Evolutionary conservation across 2,888 invertebrate genomes (phyloP), one percentile per base, ranked within the genome.

Genomic region (Xylophagus ater): DNA sequence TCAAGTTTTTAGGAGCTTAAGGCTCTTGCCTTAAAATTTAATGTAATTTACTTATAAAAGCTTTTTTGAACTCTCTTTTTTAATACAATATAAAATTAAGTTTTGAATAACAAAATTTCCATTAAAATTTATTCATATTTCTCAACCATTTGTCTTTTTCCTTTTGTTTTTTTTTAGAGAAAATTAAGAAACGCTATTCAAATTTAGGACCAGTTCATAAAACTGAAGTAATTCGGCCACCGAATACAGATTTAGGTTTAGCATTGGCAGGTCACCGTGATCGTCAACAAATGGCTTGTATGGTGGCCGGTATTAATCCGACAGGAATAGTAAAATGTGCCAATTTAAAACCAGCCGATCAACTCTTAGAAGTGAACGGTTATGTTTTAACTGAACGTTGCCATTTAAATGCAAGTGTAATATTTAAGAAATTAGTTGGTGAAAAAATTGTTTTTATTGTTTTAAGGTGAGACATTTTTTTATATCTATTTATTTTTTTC

Each of bases 341-440:
- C 5, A 77, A 81, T 6, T 75, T 98, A 23, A 76, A 79, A 59
- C 78, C 93, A 13, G 96, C 94, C 2, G 98, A 98, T 61, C 94
- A 97, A 65, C 81, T 97, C 48, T 68, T 94, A 24, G 93, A 94
- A 79, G 90, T 90, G 51, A 97, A 97, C 66, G 96, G 94, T 8
- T 78, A 84, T 44, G 89, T 94, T 12, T 69, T 98, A 34, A 84
- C 89, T 62, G 93, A 93, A 42, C 74, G 94, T 55, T 93, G 93
- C 65, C 97, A 97, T 65, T 75, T 96, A 47, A 94, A 96, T 64
- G 96, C 94, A 14, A 90, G 96, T 1, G 88, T 88, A 17, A 82
- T 93, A 59, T 96, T 98, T 65, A 94, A 94, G 67, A 83, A 86
- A 34, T 72, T 94, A 47, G 78, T 82, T 8, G 83, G 84, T 31